Evolutionary conservation across 2,888 invertebrate genomes (phyloP), one percentile per base, ranked within the genome.

Genomic region (Thysanoteuthis rhombus): DNA sequence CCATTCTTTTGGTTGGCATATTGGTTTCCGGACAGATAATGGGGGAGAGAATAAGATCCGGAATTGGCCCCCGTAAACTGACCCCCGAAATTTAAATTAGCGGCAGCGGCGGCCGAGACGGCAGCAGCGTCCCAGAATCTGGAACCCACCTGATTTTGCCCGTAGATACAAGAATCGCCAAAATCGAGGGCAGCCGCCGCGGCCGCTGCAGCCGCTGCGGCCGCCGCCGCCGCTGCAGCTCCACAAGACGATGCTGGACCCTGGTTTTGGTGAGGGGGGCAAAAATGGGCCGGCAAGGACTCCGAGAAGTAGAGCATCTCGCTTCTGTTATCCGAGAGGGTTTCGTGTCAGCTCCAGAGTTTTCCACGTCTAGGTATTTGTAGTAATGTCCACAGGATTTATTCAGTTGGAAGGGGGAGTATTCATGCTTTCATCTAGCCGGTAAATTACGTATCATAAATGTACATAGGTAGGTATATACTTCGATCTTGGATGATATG

Each of bases 91-190:
- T 92, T 92, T 39, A 92, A 45, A 36, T 92, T 92, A 6, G 92
- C 92, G n/a, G 92, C 92, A 5, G 92, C 92, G 6, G 92, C 92
- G 42, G 92, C 90, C 90, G 90, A 90, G 25, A 90, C 90, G 38
- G 90, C 38, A 22, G 90, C 92, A 16, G 92, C 92, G 42, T 92
- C 92, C 92, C 92, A 92, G 32, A 92, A 92, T 10, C 92, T 42
- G 39, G 92, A 32, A 19, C 92, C 92, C 92, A 92, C 45, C 45
- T 92, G 92, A 45, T 92, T 92, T 92, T 92, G 92, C 19, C 92
- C 92, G 32, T 92, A 92, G 40, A 92, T 92, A 42, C 92, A 92
- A 19, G 92, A 92, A 92, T 92, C 92, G 32, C 92, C 92, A n/a
- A 92, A 92, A 92, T 92, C 92, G 5, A 92, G 92, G n/a, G 42